A percentile compares a stretch with the other conserved stretches of the same genome.
phyloP scores from a whole-genome alignment of 2,797 vertebrate species.

The Chromobotia macracanthus region DNA sequence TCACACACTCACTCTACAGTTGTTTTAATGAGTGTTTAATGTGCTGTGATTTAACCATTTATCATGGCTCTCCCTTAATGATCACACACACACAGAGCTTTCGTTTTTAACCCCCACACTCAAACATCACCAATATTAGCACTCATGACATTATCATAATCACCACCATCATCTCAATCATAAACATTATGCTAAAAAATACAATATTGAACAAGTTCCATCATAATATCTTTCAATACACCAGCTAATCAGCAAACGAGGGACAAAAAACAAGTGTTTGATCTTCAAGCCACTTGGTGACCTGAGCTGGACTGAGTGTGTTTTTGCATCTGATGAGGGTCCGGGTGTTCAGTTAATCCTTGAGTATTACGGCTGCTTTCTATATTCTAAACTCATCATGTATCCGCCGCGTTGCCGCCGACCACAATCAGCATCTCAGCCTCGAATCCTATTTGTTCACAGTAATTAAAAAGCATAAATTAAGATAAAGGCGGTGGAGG shows the following conservation, averaged over 20 bases:
- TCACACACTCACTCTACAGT: conserved; percentile 53
- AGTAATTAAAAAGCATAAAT: conserved; percentile 64
- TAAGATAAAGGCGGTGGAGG: conserved; percentile 56
- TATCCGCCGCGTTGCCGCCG: conserved; percentile 13
- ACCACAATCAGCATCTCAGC: conserved; percentile 46
- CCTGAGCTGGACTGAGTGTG: conserved; percentile 19
- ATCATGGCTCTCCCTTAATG: conserved; percentile 61
- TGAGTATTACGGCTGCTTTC: conserved; percentile 24
- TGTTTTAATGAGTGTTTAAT: conserved; percentile 63
- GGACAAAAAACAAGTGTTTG: conserved; percentile 18
- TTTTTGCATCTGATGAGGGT: conserved; percentile 45
- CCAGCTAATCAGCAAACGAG: too few species aligned
- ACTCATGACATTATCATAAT: conserved; percentile 59
- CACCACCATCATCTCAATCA: conserved; percentile 57
- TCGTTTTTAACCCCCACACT: conserved; percentile 49
- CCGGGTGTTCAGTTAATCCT: conserved; percentile 38
- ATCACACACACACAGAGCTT: conserved; percentile 46
- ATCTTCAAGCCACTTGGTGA: conserved; percentile 36
- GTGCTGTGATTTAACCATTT: conserved; percentile 61
- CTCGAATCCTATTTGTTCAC: conserved; percentile 60
- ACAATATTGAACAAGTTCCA: conserved; percentile 47
- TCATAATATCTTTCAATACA: conserved; percentile 41
- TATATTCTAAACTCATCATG: conserved; percentile 37
- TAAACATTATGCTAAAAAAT: conserved; percentile 45
- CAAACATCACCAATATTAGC: conserved; percentile 60